A percentile compares a stretch with the other conserved stretches of the same genome.
These are phyloP conservation scores for Julus scandinavius DNA, from an alignment of 2,888 invertebrate genomes.

Conservation along the genomic window DNA sequence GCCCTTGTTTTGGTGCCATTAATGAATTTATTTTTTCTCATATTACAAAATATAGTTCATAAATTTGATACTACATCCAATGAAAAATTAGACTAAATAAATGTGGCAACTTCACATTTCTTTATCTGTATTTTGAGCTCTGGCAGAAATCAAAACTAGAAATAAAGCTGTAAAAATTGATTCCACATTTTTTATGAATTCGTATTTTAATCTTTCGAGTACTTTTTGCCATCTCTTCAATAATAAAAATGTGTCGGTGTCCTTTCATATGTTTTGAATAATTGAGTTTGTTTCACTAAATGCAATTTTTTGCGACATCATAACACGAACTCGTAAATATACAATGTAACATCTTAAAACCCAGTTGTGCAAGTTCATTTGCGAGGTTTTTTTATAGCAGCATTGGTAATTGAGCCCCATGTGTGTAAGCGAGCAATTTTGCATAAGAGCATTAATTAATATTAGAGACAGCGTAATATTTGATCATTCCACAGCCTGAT, in stretches of 20 bases:
- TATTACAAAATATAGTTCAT: no score
- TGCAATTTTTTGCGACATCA: not conserved
- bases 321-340: no score
- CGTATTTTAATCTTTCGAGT: no score
- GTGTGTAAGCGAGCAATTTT: not conserved
- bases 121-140: no score
- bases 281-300: not conserved
- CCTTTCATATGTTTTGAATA: not conserved
- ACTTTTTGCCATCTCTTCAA: not conserved
- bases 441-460: not conserved
- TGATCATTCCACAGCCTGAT: constrained; percentile 38
- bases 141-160: no score
- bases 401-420: not conserved
- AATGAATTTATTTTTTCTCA: no score
- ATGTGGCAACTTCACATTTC: no score
- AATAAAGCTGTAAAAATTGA: no score
- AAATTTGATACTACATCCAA: no score
- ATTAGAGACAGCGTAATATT: constrained; percentile 29
- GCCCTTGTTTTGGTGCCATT: no score
- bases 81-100: no score
- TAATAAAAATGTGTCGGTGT: not conserved
- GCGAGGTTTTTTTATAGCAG: not conserved
- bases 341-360: not conserved
- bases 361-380: not conserved
- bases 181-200: no score